phyloP scores from a whole-genome alignment of 2,888 invertebrate genomes.

The Ochropleura leucogaster region DNA sequence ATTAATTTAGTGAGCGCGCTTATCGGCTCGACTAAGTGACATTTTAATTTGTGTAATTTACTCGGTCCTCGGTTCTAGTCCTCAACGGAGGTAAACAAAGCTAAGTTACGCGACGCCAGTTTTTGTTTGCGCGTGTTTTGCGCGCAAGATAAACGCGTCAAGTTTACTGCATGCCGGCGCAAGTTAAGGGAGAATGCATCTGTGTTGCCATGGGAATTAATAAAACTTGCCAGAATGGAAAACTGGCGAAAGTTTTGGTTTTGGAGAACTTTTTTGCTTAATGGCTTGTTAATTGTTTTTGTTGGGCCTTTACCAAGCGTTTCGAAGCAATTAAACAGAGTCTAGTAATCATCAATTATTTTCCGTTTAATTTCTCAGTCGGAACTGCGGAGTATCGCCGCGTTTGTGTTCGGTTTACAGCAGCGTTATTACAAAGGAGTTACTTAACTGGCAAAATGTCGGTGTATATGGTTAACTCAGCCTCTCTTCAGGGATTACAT shows the following conservation, averaged over 20 bases:
- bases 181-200: slow-evolving; percentile 47
- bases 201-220: slow-evolving; percentile 25
- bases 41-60: slow-evolving; percentile 63
- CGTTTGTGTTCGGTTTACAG: not conserved
- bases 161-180: slow-evolving; percentile 38
- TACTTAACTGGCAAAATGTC: not conserved
- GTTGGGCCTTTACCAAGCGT: not conserved
- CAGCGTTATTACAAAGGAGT: not conserved
- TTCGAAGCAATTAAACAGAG: not conserved
- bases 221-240: slow-evolving; percentile 22
- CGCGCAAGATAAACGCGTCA: slow-evolving; percentile 58
- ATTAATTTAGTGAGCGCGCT: slow-evolving; percentile 53
- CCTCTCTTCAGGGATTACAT: not conserved
- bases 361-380: not conserved
- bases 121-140: slow-evolving; percentile 58
- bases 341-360: not conserved
- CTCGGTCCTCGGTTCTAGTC: slow-evolving; percentile 17
- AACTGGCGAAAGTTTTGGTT: slow-evolving; percentile 10
- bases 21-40: slow-evolving; percentile 58
- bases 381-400: not conserved
- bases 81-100: slow-evolving; percentile 44
- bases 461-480: not conserved
- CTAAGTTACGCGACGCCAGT: slow-evolving; percentile 40
- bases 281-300: slow-evolving; percentile 1
- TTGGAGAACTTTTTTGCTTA: not conserved